These are phyloP conservation scores for Dioctria linearis DNA, from an alignment of 2,888 invertebrate species.

Conservation along the genomic window DNA sequence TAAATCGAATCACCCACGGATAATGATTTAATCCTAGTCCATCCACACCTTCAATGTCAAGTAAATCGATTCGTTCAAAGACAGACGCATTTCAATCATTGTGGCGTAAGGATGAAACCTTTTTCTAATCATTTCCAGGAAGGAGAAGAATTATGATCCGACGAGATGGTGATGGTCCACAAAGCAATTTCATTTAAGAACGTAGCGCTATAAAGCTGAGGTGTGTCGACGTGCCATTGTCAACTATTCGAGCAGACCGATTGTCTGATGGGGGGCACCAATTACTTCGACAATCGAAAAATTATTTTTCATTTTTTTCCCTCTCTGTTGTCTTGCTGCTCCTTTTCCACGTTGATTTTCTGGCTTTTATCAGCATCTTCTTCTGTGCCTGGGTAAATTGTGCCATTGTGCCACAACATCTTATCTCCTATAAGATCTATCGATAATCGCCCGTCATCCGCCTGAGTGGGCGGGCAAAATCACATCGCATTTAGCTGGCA, in stretches of 20 bases:
- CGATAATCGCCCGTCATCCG: constrained; percentile 42
- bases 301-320: constrained; percentile 42
- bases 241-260: constrained; percentile 6
- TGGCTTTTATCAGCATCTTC: background rate
- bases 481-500: constrained; percentile 25
- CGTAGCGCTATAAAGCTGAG: constrained; percentile 9
- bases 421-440: constrained; percentile 36
- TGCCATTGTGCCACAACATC: constrained; percentile 7
- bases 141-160: constrained; percentile 24
- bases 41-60: constrained; percentile 39
- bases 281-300: constrained; percentile 51
- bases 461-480: constrained; percentile 37
- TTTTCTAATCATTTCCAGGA: constrained; percentile 43
- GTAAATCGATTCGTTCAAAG: background rate
- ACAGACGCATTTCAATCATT: constrained; percentile 12
- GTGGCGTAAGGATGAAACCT: background rate
- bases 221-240: constrained; percentile 43
- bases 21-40: constrained; percentile 4
- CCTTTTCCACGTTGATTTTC: background rate
- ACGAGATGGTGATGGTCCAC: constrained; percentile 11
- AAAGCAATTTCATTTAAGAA: constrained; percentile 8
- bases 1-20: constrained; percentile 3
- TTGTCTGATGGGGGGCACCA: constrained; percentile 8
- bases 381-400: background rate
- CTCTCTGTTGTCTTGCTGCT: background rate